Conservation (phyloP, 2,113 vertebrate species). For the Grus americana region DNA sequence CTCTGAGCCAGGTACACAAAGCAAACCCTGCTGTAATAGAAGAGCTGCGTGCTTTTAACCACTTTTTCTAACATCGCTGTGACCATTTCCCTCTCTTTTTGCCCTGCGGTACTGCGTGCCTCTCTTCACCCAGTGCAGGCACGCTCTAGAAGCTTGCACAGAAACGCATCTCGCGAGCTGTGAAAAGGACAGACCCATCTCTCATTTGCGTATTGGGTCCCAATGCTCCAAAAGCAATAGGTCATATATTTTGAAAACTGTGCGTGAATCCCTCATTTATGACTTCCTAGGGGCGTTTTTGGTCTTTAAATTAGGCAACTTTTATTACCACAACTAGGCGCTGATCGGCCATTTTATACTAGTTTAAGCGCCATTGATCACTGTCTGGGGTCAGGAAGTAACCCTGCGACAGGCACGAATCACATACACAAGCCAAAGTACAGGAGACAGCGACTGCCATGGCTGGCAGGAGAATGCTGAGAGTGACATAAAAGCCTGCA, state of each 20-base stretch:
- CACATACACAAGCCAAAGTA: background rate
- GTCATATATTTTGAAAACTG: background rate
- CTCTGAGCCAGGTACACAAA: background rate
- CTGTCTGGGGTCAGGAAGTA: background rate
- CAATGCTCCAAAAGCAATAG: background rate
- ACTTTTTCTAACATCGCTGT: background rate
- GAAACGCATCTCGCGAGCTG: background rate
- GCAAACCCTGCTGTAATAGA: background rate
- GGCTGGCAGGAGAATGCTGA: constrained; percentile 13
- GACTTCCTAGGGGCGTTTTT: background rate
- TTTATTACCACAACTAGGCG: background rate
- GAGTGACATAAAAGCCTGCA: background rate
- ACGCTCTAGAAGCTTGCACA: background rate
- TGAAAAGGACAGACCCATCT: background rate
- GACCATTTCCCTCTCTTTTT: background rate
- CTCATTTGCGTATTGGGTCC: background rate
- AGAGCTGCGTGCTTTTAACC: background rate
- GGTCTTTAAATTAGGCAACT: background rate
- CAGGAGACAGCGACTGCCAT: background rate
- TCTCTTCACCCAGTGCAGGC: background rate
- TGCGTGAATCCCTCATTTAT: background rate
- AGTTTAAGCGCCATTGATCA: background rate
- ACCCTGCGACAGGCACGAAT: background rate
- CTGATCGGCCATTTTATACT: background rate
- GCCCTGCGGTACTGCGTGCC: background rate